These are phyloP conservation scores for Nomada fucata DNA, from an alignment of 2,888 invertebrate genomes.

Conservation along the genomic window DNA sequence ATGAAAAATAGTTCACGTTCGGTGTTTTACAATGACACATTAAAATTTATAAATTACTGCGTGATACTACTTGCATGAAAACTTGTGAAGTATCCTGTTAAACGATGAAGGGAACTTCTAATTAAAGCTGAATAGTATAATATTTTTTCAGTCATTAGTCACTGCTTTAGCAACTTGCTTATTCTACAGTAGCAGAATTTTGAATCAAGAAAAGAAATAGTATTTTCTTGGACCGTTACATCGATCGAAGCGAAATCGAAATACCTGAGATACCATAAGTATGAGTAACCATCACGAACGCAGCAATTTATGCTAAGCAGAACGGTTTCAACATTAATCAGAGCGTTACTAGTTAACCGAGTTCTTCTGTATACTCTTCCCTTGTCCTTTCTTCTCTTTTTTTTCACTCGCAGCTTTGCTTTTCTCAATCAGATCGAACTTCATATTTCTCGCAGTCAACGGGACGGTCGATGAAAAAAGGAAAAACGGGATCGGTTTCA, in stretches of 20 bases:
- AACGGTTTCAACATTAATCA: slow-evolving; percentile 72
- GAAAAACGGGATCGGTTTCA: too few species aligned
- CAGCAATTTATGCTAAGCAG: slow-evolving; percentile 37
- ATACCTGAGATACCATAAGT: slow-evolving; percentile 33
- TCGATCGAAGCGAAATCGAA: slow-evolving; percentile 46
- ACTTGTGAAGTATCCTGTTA: too few species aligned
- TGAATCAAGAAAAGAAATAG: background rate
- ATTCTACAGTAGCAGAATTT: background rate
- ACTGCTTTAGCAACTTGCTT: background rate
- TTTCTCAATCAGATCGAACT: background rate
- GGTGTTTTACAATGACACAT: too few species aligned
- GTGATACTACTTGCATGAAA: too few species aligned
- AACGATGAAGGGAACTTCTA: too few species aligned
- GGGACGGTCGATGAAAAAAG: too few species aligned
- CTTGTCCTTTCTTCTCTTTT: slow-evolving; percentile 25
- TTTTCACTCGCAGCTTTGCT: slow-evolving; percentile 8
- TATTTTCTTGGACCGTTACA: slow-evolving; percentile 13
- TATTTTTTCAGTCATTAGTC: background rate
- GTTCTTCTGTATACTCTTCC: slow-evolving; percentile 59
- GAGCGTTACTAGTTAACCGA: slow-evolving; percentile 81
- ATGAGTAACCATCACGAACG: slow-evolving; percentile 29
- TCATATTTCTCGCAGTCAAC: too few species aligned
- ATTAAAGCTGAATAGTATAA: too few species aligned
- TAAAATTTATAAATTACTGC: too few species aligned
- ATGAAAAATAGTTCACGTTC: too few species aligned